Evolutionary conservation across 2,888 invertebrate species (phyloP).

Genomic region (Meteorus cinctellus): DNA sequence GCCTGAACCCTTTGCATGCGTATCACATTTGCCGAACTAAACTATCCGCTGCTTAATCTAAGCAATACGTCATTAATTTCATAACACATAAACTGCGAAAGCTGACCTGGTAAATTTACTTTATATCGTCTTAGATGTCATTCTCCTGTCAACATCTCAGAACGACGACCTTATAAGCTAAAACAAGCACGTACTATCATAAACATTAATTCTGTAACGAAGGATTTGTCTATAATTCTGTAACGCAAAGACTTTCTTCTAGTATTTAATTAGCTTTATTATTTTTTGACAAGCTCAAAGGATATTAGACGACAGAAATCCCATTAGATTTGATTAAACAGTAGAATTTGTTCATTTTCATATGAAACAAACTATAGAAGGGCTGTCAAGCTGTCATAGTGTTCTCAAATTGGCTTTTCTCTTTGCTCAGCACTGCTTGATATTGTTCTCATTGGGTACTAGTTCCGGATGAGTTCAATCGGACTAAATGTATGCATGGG

Average conservation of each 20-base stretch:
- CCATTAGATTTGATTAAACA: too few relatives aligned
- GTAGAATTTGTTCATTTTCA: too few relatives aligned
- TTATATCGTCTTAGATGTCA: not conserved
- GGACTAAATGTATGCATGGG: not conserved
- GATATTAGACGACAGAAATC: slow-evolving; percentile 17
- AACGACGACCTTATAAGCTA: not conserved
- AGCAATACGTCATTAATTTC: not conserved
- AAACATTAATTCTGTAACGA: not conserved
- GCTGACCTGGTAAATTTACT: not conserved
- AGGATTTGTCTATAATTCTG: not conserved
- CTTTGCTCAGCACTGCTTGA: too few relatives aligned
- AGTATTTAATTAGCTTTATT: slow-evolving; percentile 47
- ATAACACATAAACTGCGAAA: not conserved
- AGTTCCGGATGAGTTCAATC: too few relatives aligned
- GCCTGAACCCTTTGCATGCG: slow-evolving; percentile 6
- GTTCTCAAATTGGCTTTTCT: too few relatives aligned
- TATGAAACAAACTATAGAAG: too few relatives aligned
- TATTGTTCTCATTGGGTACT: too few relatives aligned
- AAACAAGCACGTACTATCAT: not conserved
- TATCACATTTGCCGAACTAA: not conserved
- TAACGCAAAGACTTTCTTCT: not conserved
- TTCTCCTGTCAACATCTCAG: not conserved
- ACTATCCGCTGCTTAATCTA: not conserved
- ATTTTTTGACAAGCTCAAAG: slow-evolving; percentile 38
- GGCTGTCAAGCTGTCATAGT: too few relatives aligned